A percentile compares a stretch with the other conserved stretches of the same genome.
phyloP scores from a whole-genome alignment of 2,797 vertebrate genomes.

The Euphonia xanthogaster region DNA sequence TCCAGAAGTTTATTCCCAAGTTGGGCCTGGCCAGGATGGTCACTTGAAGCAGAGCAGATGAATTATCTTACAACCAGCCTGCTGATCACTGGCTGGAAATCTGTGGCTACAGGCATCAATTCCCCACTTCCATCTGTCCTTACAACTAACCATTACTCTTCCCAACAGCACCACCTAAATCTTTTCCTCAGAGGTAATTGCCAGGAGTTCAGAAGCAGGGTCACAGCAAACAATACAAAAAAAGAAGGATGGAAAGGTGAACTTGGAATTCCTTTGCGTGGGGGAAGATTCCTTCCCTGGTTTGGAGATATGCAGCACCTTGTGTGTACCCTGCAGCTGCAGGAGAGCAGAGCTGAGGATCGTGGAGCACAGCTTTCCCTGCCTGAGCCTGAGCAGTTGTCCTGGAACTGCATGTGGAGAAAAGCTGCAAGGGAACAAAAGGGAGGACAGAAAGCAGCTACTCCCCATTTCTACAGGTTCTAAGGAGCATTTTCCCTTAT shows the following conservation, averaged over 20 bases:
- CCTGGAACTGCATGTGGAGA: not conserved
- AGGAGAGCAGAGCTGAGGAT: not conserved
- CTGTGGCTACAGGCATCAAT: not conserved
- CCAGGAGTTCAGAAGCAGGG: not conserved
- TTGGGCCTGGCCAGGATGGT: not conserved
- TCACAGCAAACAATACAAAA: not conserved
- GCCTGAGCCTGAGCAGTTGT: not conserved
- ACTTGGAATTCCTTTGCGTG: not conserved
- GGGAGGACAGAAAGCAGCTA: not conserved
- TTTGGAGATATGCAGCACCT: not conserved
- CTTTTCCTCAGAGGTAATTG: not conserved
- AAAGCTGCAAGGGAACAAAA: not conserved
- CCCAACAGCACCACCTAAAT: not conserved
- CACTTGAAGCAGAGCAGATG: not conserved
- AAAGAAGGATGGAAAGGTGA: not conserved
- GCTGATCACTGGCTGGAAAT: not conserved
- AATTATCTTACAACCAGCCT: not conserved
- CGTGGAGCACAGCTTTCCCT: fast-evolving
- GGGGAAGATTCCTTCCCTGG: not conserved
- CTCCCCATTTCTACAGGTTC: not conserved
- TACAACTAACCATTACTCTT: not conserved
- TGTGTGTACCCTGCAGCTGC: not conserved
- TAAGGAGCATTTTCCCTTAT: not conserved
- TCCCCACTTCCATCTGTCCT: not conserved
- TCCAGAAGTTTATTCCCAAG: not conserved